Evolutionary conservation across 1,140 invertebrate species (phyloP).

Genomic region (Drosophila teissieri): DNA sequence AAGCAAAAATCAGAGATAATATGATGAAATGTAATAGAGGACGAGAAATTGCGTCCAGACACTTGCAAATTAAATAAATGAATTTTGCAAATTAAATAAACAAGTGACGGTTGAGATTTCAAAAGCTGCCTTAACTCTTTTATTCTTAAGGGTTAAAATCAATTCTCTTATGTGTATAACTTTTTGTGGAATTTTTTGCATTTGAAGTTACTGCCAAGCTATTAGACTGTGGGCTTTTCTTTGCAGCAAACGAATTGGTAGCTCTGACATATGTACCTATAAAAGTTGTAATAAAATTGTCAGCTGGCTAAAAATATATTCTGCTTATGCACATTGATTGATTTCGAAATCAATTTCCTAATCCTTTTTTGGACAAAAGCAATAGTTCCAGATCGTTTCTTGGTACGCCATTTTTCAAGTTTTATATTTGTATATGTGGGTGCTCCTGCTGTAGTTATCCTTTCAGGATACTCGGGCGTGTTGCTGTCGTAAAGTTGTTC

Average conservation of each 20-base stretch:
- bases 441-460: constrained; percentile 9
- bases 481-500: constrained; percentile 61
- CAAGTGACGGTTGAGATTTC: neutral
- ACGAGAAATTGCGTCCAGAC: neutral
- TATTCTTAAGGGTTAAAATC: too few relatives aligned
- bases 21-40: neutral
- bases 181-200: neutral
- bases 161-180: too few relatives aligned
- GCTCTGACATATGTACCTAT: neutral
- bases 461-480: constrained; percentile 26
- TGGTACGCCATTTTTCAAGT: neutral
- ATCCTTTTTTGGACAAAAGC: constrained; percentile 12
- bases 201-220: neutral
- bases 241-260: neutral
- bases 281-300: constrained; percentile 41
- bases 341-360: constrained; percentile 51
- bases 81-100: constrained; percentile 1
- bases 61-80: neutral
- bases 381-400: neutral
- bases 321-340: constrained; percentile 36
- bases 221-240: neutral
- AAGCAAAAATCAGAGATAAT: constrained; percentile 4
- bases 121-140: too few relatives aligned
- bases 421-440: too few relatives aligned
- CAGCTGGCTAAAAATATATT: constrained; percentile 8